A percentile compares a stretch with the other conserved stretches of the same genome.
These are phyloP conservation scores for Chanos chanos DNA, from an alignment of 2,797 vertebrate genomes.

Conservation along the genomic window DNA sequence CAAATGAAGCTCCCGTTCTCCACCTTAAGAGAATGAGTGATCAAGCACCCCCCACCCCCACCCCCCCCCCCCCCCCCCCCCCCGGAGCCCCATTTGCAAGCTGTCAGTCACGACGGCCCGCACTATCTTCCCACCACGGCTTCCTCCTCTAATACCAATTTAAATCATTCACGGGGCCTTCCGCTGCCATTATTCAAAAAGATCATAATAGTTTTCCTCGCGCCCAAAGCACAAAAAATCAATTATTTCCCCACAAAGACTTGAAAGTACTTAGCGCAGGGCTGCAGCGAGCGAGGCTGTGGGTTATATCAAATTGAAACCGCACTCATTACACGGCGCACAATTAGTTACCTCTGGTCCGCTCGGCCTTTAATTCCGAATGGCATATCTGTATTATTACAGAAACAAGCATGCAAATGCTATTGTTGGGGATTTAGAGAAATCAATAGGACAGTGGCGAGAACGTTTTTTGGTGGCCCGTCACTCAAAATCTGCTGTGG, in stretches of 20 bases:
- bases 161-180: conserved; percentile 99
- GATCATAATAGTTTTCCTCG: conserved; percentile 99
- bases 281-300: conserved; percentile 98
- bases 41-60: conserved; percentile 89
- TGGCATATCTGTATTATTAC: conserved; percentile 99
- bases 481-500: conserved; percentile 99
- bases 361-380: conserved; percentile 99
- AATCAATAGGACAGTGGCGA: conserved; percentile 99
- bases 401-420: conserved; percentile 99
- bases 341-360: conserved; percentile 99
- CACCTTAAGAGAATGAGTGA: conserved; percentile 88
- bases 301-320: conserved; percentile 99
- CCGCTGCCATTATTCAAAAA: conserved; percentile 99
- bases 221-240: conserved; percentile 99
- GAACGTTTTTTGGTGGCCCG: conserved; percentile 98
- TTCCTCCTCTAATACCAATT: conserved; percentile 99
- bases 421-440: conserved; percentile 99
- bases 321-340: conserved; percentile 99
- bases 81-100: conserved; percentile 81
- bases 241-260: conserved; percentile 99
- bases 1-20: conserved; percentile 56
- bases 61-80: too few relatives aligned
- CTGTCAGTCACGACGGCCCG: conserved; percentile 91
- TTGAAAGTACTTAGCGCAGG: conserved; percentile 99
- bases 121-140: conserved; percentile 86